Evolutionary conservation across 2,113 vertebrate genomes (phyloP).

Genomic region (Elanoides forficatus): DNA sequence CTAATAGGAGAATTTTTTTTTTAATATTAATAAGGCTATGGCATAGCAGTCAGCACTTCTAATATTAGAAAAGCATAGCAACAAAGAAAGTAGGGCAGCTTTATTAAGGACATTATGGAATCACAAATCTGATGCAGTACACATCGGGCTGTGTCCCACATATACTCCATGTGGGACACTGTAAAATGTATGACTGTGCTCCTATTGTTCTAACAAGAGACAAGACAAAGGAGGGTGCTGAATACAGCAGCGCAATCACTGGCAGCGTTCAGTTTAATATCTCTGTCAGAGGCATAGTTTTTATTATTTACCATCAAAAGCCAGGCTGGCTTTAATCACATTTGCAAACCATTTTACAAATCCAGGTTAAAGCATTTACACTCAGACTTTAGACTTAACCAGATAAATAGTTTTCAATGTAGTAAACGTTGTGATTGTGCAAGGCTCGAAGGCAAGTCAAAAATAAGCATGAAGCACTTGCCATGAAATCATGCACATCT

Average conservation of each 20-base stretch:
- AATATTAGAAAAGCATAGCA: constrained; percentile 19
- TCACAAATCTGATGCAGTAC: background rate
- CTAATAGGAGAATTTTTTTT: background rate
- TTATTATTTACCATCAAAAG: background rate
- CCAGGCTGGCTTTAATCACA: background rate
- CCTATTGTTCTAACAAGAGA: background rate
- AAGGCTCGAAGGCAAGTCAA: background rate
- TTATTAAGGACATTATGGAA: constrained; percentile 22
- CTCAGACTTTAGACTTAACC: background rate
- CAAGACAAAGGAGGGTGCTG: background rate
- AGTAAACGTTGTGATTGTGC: background rate
- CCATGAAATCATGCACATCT: background rate
- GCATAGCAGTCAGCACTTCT: background rate
- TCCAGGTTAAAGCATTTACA: background rate
- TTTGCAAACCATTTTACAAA: background rate
- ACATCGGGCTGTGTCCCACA: background rate
- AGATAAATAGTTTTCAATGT: background rate
- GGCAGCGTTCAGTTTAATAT: background rate
- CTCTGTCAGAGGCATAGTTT: background rate
- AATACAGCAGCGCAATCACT: background rate
- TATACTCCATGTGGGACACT: background rate
- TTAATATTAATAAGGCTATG: background rate
- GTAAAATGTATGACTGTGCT: background rate
- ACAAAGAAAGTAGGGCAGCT: constrained; percentile 47
- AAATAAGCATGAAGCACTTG: background rate